phyloP scores from a whole-genome alignment of 2,797 vertebrate species.

The Dallia pectoralis region DNA sequence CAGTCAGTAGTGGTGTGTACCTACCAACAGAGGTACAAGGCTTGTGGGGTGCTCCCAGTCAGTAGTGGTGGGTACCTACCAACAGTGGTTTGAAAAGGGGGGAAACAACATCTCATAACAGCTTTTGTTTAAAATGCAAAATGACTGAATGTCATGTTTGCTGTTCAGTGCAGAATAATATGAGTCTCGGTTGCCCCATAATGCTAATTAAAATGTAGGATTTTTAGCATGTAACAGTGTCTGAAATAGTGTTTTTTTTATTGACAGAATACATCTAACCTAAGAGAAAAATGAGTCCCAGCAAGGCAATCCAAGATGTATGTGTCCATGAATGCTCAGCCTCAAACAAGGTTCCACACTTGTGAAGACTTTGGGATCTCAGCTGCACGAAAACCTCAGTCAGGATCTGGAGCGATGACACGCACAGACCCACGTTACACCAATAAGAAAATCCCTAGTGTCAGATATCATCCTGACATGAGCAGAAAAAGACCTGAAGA shows the following conservation, averaged over 20 bases:
- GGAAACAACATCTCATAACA: too few species aligned
- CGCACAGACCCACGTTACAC: background rate
- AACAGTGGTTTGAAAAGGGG: too few species aligned
- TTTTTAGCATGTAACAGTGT: conserved; percentile 20
- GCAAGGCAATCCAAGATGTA: background rate
- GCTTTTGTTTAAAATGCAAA: too few species aligned
- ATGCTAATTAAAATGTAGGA: too few species aligned
- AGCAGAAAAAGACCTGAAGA: conserved; percentile 1
- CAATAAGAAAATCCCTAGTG: conserved; percentile 19
- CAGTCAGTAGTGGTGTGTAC: too few species aligned
- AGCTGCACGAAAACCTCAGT: background rate
- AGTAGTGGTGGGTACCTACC: too few species aligned
- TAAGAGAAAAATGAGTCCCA: conserved; percentile 11
- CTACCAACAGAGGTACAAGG: too few species aligned
- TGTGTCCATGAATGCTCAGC: background rate
- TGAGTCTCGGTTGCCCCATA: too few species aligned
- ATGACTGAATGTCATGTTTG: too few species aligned
- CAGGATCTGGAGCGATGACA: background rate
- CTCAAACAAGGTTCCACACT: background rate
- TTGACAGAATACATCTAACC: conserved; percentile 1
- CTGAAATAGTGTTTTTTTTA: background rate
- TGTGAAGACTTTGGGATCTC: background rate
- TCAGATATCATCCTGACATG: conserved; percentile 48
- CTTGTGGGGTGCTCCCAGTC: too few species aligned
- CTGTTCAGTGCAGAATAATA: too few species aligned